Evolutionary conservation across 2,888 invertebrate genomes (phyloP).

Genomic region (Timema cristinae): DNA sequence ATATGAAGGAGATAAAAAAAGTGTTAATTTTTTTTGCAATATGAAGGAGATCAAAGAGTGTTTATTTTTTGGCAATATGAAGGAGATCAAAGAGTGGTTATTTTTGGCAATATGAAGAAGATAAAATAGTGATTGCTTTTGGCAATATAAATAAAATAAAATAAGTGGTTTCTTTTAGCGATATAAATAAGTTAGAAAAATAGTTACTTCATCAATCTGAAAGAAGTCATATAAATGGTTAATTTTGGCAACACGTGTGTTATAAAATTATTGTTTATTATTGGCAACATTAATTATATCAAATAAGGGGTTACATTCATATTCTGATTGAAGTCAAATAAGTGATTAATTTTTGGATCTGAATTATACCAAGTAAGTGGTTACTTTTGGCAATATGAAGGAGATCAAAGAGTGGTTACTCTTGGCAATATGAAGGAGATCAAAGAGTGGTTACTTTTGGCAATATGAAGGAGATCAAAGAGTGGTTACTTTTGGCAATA

Average conservation of each 20-base stretch:
- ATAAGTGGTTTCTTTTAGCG: constrained; percentile 44
- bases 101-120: too few relatives aligned
- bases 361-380: constrained; percentile 4
- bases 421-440: constrained; percentile 49
- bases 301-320: too few relatives aligned
- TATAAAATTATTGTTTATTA: too few relatives aligned
- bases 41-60: background rate
- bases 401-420: constrained; percentile 42
- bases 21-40: background rate
- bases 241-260: too few relatives aligned
- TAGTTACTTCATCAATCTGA: too few relatives aligned
- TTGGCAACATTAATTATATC: too few relatives aligned
- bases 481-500: constrained; percentile 45
- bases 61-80: constrained; percentile 47
- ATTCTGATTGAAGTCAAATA: too few relatives aligned
- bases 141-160: background rate
- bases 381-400: constrained; percentile 49
- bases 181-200: constrained; percentile 42
- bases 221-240: too few relatives aligned
- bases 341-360: background rate
- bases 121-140: too few relatives aligned
- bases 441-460: too few relatives aligned
- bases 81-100: constrained; percentile 39
- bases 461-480: background rate
- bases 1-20: too few relatives aligned